Evolutionary conservation across 2,888 invertebrate genomes (phyloP).

Genomic region (Endotricha flammealis): DNA sequence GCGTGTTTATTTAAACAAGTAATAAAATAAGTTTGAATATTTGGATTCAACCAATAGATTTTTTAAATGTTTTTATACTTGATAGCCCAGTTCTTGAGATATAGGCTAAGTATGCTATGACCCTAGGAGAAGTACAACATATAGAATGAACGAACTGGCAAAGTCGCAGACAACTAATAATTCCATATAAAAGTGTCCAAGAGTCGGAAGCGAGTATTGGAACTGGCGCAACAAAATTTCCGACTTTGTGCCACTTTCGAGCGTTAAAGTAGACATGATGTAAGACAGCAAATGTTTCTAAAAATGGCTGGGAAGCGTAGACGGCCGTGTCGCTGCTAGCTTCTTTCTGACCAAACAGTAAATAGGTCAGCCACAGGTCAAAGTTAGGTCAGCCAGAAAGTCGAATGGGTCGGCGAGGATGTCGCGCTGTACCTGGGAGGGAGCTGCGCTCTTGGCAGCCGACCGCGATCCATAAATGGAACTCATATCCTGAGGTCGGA

Average conservation of each 20-base stretch:
- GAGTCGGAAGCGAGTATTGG: no score
- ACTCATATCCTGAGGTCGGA: slow-evolving; percentile 6
- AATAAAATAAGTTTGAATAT: no score
- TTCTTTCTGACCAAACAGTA: slow-evolving; percentile 8
- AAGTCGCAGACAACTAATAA: no score
- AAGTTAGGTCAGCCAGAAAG: slow-evolving; percentile 21
- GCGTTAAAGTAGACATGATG: not conserved
- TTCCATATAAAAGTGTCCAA: no score
- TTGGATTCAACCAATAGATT: no score
- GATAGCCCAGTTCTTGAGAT: no score
- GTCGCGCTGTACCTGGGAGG: slow-evolving; percentile 7
- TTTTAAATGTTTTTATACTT: no score
- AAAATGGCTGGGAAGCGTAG: not conserved
- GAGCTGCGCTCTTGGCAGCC: slow-evolving; percentile 4
- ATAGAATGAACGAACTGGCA: no score
- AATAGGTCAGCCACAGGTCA: slow-evolving; percentile 21
- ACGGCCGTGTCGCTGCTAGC: not conserved
- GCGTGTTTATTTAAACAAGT: no score
- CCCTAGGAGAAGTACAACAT: no score
- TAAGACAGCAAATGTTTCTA: slow-evolving; percentile 4
- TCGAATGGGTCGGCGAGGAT: slow-evolving; percentile 5
- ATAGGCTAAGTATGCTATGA: no score
- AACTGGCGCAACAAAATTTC: no score
- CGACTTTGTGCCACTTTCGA: not conserved
- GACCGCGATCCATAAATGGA: slow-evolving; percentile 2